phyloP scores from a whole-genome alignment of 2,113 vertebrate species.

The Colistium nudipinnis region DNA sequence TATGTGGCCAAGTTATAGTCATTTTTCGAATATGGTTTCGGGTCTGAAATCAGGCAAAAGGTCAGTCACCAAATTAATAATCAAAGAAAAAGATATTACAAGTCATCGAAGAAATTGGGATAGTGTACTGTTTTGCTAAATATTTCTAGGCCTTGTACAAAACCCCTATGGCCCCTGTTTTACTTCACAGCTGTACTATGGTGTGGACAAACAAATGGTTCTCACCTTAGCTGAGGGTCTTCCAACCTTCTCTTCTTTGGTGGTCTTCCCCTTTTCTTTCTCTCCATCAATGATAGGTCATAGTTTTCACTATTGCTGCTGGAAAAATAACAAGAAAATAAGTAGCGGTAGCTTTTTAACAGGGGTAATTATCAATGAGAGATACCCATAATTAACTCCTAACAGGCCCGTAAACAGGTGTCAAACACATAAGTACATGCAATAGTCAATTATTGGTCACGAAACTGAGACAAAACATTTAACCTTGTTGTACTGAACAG shows the following conservation, averaged over 20 bases:
- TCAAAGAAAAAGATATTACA: too few species aligned
- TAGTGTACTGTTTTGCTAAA: too few species aligned
- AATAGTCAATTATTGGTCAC: background rate
- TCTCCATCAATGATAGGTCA: slow-evolving; percentile 77
- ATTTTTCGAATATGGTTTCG: too few species aligned
- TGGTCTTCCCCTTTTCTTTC: slow-evolving; percentile 90
- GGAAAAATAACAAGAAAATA: background rate
- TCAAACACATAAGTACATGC: background rate
- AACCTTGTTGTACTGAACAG: background rate
- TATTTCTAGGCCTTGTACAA: too few species aligned
- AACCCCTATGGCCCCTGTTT: too few species aligned
- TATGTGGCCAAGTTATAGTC: too few species aligned
- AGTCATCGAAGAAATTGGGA: too few species aligned
- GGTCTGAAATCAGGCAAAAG: too few species aligned
- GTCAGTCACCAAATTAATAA: background rate
- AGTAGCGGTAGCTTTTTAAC: slow-evolving; percentile 18
- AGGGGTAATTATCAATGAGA: slow-evolving; percentile 12
- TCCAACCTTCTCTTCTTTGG: slow-evolving; percentile 91
- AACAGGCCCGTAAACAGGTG: slow-evolving; percentile 24
- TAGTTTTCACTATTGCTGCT: slow-evolving; percentile 68
- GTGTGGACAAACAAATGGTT: background rate
- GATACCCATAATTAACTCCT: slow-evolving; percentile 22
- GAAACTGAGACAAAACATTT: background rate
- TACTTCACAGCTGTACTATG: too few species aligned
- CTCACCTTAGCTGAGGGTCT: slow-evolving; percentile 83